Percentiles rank a stretch among this genome's conserved stretches.
Evolutionary conservation across 2,888 invertebrate genomes (phyloP).

Genomic region (Leucoma salicis): DNA sequence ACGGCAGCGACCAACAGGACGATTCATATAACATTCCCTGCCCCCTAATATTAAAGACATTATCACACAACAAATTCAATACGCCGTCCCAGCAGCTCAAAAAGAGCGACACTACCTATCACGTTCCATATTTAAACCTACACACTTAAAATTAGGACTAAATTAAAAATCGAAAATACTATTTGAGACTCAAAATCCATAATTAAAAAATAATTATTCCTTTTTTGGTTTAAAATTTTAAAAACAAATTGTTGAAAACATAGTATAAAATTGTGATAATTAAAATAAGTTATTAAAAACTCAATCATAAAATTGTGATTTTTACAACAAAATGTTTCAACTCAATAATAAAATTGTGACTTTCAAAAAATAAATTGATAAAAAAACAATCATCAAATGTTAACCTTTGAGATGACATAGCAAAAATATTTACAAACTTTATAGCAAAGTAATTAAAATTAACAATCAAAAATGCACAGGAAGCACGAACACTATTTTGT

Average conservation of each 20-base stretch:
- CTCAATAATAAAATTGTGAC: too few species aligned
- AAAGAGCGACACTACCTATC: conserved; percentile 39
- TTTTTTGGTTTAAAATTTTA: conserved; percentile 28
- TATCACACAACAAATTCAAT: conserved; percentile 3
- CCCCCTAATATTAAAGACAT: conserved; percentile 23
- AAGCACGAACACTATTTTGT: conserved; percentile 47
- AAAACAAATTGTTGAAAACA: too few species aligned
- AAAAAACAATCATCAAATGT: conserved; percentile 8
- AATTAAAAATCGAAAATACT: conserved; percentile 42
- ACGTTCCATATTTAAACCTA: conserved; percentile 21
- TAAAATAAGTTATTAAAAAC: conserved; percentile 12
- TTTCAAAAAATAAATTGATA: conserved; percentile 17
- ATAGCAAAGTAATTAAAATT: background rate
- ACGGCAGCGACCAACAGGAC: conserved; percentile 24
- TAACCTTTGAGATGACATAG: conserved; percentile 32
- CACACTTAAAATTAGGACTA: conserved; percentile 55
- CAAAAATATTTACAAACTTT: conserved; percentile 17
- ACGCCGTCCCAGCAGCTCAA: conserved; percentile 34
- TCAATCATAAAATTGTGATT: too few species aligned
- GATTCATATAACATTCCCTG: conserved; percentile 2
- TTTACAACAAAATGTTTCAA: too few species aligned
- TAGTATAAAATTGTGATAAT: too few species aligned
- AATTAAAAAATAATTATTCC: conserved; percentile 1
- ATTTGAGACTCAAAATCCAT: conserved; percentile 54
- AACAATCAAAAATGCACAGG: too few species aligned